Base-by-base conservation (phyloP, 1,140 invertebrate species). In the Caenorhabditis briggsae region DNA sequence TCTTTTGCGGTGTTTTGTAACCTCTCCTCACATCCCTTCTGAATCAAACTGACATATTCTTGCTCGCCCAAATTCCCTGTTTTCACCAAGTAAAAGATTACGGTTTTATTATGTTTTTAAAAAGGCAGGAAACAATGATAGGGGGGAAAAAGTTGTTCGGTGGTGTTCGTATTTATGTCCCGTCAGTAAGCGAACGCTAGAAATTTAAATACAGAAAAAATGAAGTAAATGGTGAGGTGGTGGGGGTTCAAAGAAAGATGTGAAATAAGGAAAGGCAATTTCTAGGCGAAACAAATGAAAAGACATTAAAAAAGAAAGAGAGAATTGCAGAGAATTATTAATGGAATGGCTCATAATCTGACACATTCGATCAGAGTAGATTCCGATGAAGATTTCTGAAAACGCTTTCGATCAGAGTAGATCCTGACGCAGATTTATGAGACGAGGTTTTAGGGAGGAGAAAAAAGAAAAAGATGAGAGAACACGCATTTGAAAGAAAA, bases 311-410 rank as follows among this genome's bases (percentile, higher is more conserved):
- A 11, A 78, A 9, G 11, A 46, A 14, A 25, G 9, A 25, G 9
- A 70, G 46, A 43, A 70, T 59, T 25, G 61, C 23, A 14, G 9
- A 14, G 6, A 78, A 20, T 78, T 53, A 78, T 78, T 50, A 50
- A 12, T 50, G 18, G 11, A 78, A 50, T 20, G 18, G 8, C 18
- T 78, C 46, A 78, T 78, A 78, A 78, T 78, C 70, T 48, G 46
- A 78, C 70, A 46, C 70, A 78, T 50, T 78, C 70, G 70, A 78
- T 78, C 46, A 78, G 46, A 78, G 70, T 78, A 18, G 70, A 78
- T 78, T 78, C 70, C 46, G 70, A 78, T 78, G 70, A 50, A 18
- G 70, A 50, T n/a, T 78, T 78, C 70, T 78, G 70, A 78, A n/a
- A n/a, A n/a, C n/a, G n/a, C n/a, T n/a, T n/a, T n/a, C n/a, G n/a